These are phyloP conservation scores for Dendrocincla tyrannina DNA, from an alignment of 2,797 vertebrate genomes.

Conservation along the genomic window DNA sequence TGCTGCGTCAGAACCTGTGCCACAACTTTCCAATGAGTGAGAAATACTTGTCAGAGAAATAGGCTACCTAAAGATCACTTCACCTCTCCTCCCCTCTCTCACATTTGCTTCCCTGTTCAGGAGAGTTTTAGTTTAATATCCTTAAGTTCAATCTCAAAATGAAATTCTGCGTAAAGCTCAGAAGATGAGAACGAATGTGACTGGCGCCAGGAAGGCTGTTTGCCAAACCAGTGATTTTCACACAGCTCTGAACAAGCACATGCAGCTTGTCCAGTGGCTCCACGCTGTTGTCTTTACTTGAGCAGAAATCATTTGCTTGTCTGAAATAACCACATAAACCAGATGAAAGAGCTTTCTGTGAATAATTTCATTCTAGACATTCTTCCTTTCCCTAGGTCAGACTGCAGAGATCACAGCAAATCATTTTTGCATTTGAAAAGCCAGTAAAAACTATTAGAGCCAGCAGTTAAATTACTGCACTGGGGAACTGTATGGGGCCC, in stretches of 20 bases:
- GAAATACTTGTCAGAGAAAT: neutral
- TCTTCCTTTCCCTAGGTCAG: neutral
- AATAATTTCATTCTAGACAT: neutral
- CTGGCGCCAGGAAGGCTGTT: neutral
- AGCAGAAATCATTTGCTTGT: neutral
- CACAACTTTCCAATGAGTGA: rapidly evolving
- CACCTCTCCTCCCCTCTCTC: neutral
- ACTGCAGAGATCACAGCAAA: neutral
- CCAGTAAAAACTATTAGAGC: rapidly evolving
- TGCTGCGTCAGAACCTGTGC: neutral
- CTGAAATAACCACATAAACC: neutral
- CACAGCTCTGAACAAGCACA: neutral
- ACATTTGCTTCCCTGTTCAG: neutral
- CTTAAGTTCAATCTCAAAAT: neutral
- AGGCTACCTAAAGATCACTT: neutral
- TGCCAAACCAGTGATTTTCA: neutral
- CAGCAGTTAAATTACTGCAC: neutral
- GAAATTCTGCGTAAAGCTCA: neutral
- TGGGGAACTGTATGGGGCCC: neutral
- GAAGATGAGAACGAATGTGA: neutral
- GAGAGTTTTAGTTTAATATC: neutral
- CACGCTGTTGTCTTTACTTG: neutral
- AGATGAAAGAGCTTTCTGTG: neutral
- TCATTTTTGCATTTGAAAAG: neutral
- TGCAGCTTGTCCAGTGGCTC: neutral